Percentiles rank a stretch among this genome's conserved stretches.
Conservation (phyloP, 2,113 vertebrate species). For the Notothenia coriiceps region DNA sequence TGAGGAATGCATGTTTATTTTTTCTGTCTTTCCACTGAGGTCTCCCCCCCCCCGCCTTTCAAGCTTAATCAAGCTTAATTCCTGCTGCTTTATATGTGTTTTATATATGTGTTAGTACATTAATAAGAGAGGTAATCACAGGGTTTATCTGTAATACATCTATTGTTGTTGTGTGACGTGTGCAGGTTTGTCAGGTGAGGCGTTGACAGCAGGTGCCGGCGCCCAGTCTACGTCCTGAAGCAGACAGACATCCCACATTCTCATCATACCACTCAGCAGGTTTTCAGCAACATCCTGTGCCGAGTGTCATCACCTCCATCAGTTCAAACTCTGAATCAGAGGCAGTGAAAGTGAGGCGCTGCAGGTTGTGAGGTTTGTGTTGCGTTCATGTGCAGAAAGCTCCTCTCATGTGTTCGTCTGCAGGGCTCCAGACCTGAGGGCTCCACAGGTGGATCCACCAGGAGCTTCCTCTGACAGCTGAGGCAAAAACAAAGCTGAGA, state of each 20-base stretch:
- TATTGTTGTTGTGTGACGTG: neutral
- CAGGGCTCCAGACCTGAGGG: slow-evolving; percentile 24
- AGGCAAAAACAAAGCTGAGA: slow-evolving; percentile 74
- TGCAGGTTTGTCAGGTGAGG: neutral
- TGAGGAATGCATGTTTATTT: slow-evolving; percentile 44
- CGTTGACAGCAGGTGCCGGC: neutral
- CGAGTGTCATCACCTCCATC: neutral
- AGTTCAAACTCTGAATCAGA: neutral
- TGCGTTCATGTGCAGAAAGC: neutral
- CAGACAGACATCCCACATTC: slow-evolving; percentile 16
- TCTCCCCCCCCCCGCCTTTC: neutral
- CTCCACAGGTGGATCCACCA: slow-evolving; percentile 33
- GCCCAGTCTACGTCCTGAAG: neutral
- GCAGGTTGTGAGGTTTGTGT: neutral
- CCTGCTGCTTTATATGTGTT: slow-evolving; percentile 1
- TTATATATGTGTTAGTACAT: neutral
- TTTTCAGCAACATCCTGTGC: neutral
- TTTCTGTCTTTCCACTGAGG: slow-evolving; percentile 20
- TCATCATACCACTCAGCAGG: slow-evolving; percentile 33
- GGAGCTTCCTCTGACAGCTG: slow-evolving; percentile 31
- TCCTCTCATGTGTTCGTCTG: slow-evolving; percentile 11
- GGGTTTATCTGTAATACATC: neutral
- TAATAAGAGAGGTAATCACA: neutral
- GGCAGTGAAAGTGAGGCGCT: neutral
- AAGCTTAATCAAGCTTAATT: neutral